Percentiles rank a stretch among this genome's conserved stretches.
Evolutionary conservation across 2,888 invertebrate species (phyloP).

Genomic region (Philereme vetulata): DNA sequence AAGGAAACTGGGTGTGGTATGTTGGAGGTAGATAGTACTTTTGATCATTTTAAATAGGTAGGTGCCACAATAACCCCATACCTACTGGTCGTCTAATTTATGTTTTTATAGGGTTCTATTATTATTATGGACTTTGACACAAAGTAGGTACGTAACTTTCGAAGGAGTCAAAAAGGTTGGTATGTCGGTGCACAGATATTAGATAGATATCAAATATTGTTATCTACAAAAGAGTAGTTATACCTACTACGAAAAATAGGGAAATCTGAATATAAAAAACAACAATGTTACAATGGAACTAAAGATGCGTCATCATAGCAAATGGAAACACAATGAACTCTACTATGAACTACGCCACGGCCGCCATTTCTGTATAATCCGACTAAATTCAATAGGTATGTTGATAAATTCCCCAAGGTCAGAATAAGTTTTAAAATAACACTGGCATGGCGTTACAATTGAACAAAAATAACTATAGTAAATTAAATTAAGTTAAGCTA

Average conservation of each 20-base stretch:
- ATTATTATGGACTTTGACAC: neutral
- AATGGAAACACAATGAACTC: slow-evolving; percentile 41
- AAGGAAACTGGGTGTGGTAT: neutral
- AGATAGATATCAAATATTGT: neutral
- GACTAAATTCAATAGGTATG: slow-evolving; percentile 51
- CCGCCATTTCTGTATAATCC: slow-evolving; percentile 67
- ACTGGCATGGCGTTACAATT: slow-evolving; percentile 18
- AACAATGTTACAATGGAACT: slow-evolving; percentile 5
- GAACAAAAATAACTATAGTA: neutral
- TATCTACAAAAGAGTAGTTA: neutral
- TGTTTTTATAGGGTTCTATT: neutral
- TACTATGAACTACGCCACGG: slow-evolving; percentile 32
- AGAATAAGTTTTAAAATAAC: slow-evolving; percentile 20
- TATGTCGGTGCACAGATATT: neutral
- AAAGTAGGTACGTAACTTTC: neutral
- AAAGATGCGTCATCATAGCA: slow-evolving; percentile 42
- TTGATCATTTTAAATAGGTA: no score
- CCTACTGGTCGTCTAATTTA: neutral
- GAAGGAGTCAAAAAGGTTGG: neutral
- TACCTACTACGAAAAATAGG: neutral
- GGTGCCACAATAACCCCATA: no score
- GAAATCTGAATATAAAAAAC: neutral
- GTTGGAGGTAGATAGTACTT: no score
- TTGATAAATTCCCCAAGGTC: slow-evolving; percentile 34
- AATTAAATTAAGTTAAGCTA: neutral